Base-by-base conservation (phyloP, 2,888 invertebrate species). In the Drosophila peninsularis region DNA sequence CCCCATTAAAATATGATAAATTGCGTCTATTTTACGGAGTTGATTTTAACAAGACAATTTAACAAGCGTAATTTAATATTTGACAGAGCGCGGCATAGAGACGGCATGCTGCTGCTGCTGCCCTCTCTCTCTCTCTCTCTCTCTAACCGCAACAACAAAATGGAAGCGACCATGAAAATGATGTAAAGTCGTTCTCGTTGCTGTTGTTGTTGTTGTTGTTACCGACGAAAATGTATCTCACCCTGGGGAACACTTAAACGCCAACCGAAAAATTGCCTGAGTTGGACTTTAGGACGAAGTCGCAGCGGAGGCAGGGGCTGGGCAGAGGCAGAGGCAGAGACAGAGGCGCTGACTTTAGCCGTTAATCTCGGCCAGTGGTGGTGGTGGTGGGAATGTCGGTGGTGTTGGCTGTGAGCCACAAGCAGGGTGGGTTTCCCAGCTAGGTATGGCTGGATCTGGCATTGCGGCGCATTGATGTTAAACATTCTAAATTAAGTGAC, bases 11-110 rank as follows among this genome's bases (percentile, higher is more conserved):
- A 88, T 88, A 90, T 90, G 90, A 90, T 90, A 90, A 90, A 90
- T 90, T 90, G 87, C 88, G 78, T 87, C 89, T 85, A 83, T 87
- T 90, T 85, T 78, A 78, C 80, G 75, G 78, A 90, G 78, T 87
- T 82, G 80, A 82, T 89, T 90, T 90, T 90, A 91, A 91, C 91
- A 91, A 90, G 91, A 91, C 91, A 91, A 90, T 90, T 91, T 90
- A 90, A 90, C 91, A 90, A 91, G 91, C 90, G 91, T 90, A 91
- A 91, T 91, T 91, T 91, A 91, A 91, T 91, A 91, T 88, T 88
- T 90, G 89, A 85, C 87, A 87, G 85, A 88, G 89, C 58, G 34
- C 66, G 57, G 68, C 67, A 44, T 21, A 47, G 66, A 71, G 68
- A 71, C 65, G 60, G 60, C 71, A 62, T 50, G 56, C 39, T 24